These are phyloP conservation scores for Anguilla rostrata DNA, from an alignment of 2,113 vertebrate genomes.

Conservation along the genomic window DNA sequence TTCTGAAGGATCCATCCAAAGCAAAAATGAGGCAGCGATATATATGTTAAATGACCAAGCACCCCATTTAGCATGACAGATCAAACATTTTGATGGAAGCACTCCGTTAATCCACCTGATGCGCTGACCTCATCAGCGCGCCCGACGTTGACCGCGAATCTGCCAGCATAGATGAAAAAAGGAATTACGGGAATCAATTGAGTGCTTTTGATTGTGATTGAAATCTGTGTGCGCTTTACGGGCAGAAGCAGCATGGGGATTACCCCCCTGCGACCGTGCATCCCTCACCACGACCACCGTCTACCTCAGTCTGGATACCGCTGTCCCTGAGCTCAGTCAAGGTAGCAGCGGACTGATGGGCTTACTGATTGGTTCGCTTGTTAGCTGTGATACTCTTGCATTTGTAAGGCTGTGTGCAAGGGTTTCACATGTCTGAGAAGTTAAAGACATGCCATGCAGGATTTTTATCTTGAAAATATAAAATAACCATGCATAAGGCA, in stretches of 20 bases:
- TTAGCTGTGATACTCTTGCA: background rate
- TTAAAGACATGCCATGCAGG: background rate
- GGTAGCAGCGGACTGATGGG: background rate
- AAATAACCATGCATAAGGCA: too few species aligned
- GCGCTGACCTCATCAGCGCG: constrained; percentile 28
- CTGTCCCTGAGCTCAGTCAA: background rate
- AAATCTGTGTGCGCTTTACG: constrained; percentile 26
- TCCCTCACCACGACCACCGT: background rate
- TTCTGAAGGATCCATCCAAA: background rate
- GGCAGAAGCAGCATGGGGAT: constrained; percentile 4
- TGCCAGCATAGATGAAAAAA: constrained; percentile 28
- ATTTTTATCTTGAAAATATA: background rate
- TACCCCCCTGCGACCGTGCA: background rate
- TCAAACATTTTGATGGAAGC: constrained; percentile 15
- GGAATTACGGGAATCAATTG: constrained; percentile 27
- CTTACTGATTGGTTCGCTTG: background rate
- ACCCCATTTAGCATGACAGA: constrained; percentile 6
- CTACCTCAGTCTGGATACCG: background rate
- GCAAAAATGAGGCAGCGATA: background rate
- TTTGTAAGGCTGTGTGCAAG: background rate
- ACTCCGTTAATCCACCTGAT: constrained; percentile 27
- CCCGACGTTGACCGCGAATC: background rate
- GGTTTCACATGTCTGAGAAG: background rate
- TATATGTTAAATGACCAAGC: background rate
- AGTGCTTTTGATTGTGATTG: constrained; percentile 20